Evolutionary conservation across 1,140 invertebrate species (phyloP).

Genomic region (Elymnias hypermnestra): DNA sequence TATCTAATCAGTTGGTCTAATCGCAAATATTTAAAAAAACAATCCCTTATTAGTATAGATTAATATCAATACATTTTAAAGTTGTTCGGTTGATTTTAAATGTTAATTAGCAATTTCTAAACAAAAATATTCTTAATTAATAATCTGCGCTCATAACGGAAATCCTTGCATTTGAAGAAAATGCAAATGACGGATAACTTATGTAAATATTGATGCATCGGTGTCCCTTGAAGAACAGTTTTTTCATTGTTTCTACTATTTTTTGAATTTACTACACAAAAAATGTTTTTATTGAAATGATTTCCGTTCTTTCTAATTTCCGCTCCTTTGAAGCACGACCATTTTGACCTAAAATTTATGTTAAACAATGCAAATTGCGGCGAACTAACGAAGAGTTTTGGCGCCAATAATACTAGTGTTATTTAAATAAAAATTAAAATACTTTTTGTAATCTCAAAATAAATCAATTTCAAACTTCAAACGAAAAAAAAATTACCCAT

Average conservation of each 20-base stretch:
- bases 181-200: conserved; percentile 4
- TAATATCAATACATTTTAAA: too few relatives aligned
- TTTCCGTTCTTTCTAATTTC: conserved; percentile 11
- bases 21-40: too few relatives aligned
- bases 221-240: not conserved
- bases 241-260: too few relatives aligned
- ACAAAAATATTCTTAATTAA: conserved; percentile 3
- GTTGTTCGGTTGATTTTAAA: not conserved
- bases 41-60: too few relatives aligned
- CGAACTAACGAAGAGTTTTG: not conserved
- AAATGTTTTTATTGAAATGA: conserved; percentile 1
- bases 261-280: not conserved
- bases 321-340: conserved; percentile 11
- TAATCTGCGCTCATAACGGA: conserved; percentile 5
- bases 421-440: too few relatives aligned
- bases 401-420: too few relatives aligned
- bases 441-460: too few relatives aligned
- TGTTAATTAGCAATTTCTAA: conserved; percentile 3
- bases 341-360: conserved; percentile 15
- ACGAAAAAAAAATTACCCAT: too few relatives aligned
- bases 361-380: conserved; percentile 3
- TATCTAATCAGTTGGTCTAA: too few relatives aligned
- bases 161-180: conserved; percentile 6
- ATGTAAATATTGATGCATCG: not conserved
- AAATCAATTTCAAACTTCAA: too few relatives aligned